A percentile compares a stretch with the other conserved stretches of the same genome.
phyloP scores from a whole-genome alignment of 2,797 vertebrate species.

The Lophotriccus pileatus region DNA sequence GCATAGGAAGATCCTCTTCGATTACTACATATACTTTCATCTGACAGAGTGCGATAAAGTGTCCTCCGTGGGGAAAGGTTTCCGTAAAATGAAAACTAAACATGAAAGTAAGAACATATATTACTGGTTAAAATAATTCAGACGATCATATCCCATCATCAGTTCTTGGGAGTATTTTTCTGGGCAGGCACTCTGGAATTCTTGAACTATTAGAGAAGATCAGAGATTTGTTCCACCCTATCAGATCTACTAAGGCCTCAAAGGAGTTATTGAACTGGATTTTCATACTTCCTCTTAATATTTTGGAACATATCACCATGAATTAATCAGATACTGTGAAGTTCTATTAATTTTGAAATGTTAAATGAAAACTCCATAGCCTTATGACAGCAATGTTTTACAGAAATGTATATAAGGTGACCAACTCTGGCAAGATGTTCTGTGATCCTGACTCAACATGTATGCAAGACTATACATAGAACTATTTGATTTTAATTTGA shows the following conservation, averaged over 20 bases:
- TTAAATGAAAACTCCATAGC: slow-evolving; percentile 17
- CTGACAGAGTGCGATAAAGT: slow-evolving; percentile 91
- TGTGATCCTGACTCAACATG: not conserved
- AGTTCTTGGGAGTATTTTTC: not conserved
- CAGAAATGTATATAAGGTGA: not conserved
- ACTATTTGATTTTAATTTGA: slow-evolving; percentile 46
- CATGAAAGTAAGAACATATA: not conserved
- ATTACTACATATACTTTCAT: slow-evolving; percentile 93
- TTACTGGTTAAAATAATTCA: not conserved
- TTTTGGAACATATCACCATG: not conserved
- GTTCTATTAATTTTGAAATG: slow-evolving; percentile 46
- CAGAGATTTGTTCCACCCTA: not conserved
- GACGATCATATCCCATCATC: not conserved
- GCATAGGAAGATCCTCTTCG: slow-evolving; percentile 87
- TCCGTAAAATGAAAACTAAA: slow-evolving; percentile 82
- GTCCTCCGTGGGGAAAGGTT: slow-evolving; percentile 85
- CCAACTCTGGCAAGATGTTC: not conserved
- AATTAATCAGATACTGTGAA: slow-evolving; percentile 5
- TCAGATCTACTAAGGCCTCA: not conserved
- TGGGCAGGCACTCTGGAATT: not conserved
- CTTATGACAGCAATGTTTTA: not conserved
- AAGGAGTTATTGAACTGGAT: not conserved
- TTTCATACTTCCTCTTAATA: not conserved
- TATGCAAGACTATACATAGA: not conserved
- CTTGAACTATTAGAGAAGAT: not conserved